These are phyloP conservation scores for Echiichthys vipera DNA, from an alignment of 2,797 vertebrate genomes.

Conservation along the genomic window DNA sequence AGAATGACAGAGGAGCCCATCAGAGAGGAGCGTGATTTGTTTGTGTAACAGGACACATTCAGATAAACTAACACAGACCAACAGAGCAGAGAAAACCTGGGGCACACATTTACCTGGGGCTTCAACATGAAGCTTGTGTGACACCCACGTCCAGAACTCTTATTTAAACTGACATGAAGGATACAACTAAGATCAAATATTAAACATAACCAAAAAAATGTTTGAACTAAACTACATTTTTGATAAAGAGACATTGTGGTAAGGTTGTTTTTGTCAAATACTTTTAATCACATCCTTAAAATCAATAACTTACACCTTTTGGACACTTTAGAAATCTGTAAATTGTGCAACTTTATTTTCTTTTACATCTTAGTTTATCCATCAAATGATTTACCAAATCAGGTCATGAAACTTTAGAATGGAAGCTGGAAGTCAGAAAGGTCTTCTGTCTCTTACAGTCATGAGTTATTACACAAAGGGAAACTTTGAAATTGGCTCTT, in stretches of 20 bases:
- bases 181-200: not conserved
- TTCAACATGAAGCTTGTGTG: not conserved
- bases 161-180: not conserved
- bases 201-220: no score
- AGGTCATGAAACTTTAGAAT: constrained; percentile 1
- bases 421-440: not conserved
- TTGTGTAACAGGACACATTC: constrained; percentile 46
- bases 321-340: no score
- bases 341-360: no score
- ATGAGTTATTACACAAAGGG: no score
- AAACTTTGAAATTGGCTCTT: constrained; percentile 18
- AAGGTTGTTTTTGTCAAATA: no score
- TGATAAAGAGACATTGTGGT: no score
- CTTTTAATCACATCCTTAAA: no score
- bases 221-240: no score
- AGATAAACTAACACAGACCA: not conserved
- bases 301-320: no score
- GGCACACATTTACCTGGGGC: not conserved
- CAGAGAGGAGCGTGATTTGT: constrained; percentile 48
- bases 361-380: no score
- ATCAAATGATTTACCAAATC: not conserved
- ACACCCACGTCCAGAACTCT: not conserved
- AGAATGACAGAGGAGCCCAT: constrained; percentile 57
- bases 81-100: not conserved
- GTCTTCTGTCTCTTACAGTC: not conserved